Percentiles rank a stretch among this genome's conserved stretches.
Evolutionary conservation across 2,888 invertebrate species (phyloP).

Genomic region (Calliopum simillimum): DNA sequence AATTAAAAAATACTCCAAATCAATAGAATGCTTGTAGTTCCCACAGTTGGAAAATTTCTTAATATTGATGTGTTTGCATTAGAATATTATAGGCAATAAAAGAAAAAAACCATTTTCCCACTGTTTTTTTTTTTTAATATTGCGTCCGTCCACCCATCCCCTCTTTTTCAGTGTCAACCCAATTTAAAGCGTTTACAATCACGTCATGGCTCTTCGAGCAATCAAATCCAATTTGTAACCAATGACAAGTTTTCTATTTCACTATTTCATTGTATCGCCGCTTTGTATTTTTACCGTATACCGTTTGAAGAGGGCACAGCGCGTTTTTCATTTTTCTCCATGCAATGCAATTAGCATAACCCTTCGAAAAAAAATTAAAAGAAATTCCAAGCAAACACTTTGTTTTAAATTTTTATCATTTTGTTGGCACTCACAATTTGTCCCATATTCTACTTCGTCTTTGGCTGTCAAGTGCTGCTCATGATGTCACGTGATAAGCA

Average conservation of each 20-base stretch:
- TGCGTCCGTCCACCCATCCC: too few relatives aligned
- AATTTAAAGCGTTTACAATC: background rate
- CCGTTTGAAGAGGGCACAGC: background rate
- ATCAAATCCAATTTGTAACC: conserved; percentile 38
- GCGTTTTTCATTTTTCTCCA: too few relatives aligned
- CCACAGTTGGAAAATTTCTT: background rate
- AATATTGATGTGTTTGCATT: too few relatives aligned
- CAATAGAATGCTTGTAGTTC: background rate
- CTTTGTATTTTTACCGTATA: background rate
- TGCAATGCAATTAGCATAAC: background rate
- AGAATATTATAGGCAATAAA: too few relatives aligned
- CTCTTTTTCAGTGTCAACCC: too few relatives aligned
- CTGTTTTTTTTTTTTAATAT: too few relatives aligned
- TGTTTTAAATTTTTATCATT: conserved; percentile 4
- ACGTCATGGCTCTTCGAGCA: conserved; percentile 19
- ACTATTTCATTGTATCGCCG: background rate
- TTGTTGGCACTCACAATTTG: background rate
- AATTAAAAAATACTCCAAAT: background rate
- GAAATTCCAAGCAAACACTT: background rate
- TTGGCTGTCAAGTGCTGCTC: conserved; percentile 6
- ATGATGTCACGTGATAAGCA: conserved; percentile 24
- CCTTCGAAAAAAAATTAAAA: background rate
- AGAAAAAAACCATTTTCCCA: too few relatives aligned
- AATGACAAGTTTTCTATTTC: conserved; percentile 23
- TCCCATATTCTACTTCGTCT: background rate